phyloP scores from a whole-genome alignment of 2,797 vertebrate genomes.

The Mormyrops boulengeri region DNA sequence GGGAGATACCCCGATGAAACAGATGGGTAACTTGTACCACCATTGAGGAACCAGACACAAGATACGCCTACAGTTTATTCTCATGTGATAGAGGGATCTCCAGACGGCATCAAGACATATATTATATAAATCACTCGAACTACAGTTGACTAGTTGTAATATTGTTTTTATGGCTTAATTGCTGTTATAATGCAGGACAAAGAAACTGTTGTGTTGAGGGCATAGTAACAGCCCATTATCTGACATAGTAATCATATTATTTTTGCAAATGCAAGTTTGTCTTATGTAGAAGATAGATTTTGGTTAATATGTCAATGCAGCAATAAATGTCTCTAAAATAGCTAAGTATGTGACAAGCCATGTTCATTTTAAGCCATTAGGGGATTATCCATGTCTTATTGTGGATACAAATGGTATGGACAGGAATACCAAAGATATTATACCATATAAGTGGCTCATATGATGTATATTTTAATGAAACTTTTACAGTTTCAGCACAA shows the following conservation, averaged over 20 bases:
- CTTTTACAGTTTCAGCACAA: not conserved
- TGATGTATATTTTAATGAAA: not conserved
- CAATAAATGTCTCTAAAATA: not conserved
- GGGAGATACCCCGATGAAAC: not conserved
- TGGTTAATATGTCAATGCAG: not conserved
- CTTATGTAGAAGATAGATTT: not conserved
- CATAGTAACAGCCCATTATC: not conserved
- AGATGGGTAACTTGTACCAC: not conserved
- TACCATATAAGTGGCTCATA: not conserved
- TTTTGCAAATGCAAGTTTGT: conserved; percentile 5
- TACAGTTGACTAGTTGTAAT: not conserved
- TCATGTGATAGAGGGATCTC: not conserved
- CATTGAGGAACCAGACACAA: not conserved
- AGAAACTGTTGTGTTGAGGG: conserved; percentile 17
- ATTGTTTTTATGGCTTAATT: conserved; percentile 8
- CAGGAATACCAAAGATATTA: not conserved
- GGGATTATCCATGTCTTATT: not conserved
- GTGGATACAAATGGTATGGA: not conserved
- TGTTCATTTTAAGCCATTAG: not conserved
- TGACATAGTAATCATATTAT: not conserved
- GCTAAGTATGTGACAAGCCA: not conserved
- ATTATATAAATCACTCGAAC: not conserved
- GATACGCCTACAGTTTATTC: not conserved
- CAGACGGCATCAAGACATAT: not conserved
- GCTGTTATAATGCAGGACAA: conserved; percentile 9